Evolutionary conservation across 1,140 invertebrate species (phyloP).

Genomic region (Uloborus diversus): DNA sequence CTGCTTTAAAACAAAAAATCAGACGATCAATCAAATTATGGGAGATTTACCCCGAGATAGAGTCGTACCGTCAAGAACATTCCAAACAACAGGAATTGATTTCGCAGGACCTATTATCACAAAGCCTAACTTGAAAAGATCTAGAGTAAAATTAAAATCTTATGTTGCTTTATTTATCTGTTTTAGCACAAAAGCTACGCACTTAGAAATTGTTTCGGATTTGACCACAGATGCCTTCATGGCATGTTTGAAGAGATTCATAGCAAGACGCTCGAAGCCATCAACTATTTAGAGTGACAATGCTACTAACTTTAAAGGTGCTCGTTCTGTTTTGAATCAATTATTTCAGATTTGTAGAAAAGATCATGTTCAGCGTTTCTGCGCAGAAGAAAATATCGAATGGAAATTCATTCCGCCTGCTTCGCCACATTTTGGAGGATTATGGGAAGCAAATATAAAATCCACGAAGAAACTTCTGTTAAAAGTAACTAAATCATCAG

Average conservation of each 20-base stretch:
- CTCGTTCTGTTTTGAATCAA: too few relatives aligned
- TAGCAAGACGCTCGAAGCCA: conserved; percentile 59
- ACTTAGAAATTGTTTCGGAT: conserved; percentile 52
- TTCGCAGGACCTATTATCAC: conserved; percentile 2
- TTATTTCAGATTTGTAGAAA: too few relatives aligned
- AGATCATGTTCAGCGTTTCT: neutral
- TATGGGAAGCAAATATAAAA: conserved; percentile 5
- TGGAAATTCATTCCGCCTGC: neutral
- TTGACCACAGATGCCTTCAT: conserved; percentile 58
- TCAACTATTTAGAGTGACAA: conserved; percentile 44
- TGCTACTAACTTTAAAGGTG: too few relatives aligned
- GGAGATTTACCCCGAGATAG: neutral
- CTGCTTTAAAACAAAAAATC: neutral
- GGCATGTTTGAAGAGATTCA: conserved; percentile 60
- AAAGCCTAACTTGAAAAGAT: neutral
- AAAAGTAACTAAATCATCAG: neutral
- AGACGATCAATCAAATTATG: neutral
- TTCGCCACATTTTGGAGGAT: neutral
- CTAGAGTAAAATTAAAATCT: neutral
- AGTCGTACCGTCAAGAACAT: neutral
- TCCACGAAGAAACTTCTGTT: too few relatives aligned
- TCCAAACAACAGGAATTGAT: neutral
- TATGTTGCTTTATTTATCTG: conserved; percentile 56
- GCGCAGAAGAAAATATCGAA: too few relatives aligned
- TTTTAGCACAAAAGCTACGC: conserved; percentile 50